Percentiles rank a stretch among this genome's conserved stretches.
These are phyloP conservation scores for Willowsia nigromaculata DNA, from an alignment of 2,888 invertebrate genomes.

Conservation along the genomic window DNA sequence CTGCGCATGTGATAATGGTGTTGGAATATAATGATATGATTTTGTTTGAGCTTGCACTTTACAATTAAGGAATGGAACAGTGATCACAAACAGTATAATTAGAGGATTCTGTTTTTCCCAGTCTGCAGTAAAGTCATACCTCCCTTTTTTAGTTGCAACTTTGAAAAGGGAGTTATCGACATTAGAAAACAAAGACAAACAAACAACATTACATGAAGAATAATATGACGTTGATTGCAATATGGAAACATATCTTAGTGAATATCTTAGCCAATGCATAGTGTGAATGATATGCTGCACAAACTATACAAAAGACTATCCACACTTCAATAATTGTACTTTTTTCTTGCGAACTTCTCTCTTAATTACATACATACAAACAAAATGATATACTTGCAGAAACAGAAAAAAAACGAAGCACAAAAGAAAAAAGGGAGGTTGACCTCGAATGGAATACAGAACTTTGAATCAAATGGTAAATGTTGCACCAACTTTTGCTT, in stretches of 20 bases:
- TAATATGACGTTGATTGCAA: not conserved
- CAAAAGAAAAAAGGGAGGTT: conserved; percentile 36
- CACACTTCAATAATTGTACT: not conserved
- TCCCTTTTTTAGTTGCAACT: not conserved
- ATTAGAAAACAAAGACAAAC: conserved; percentile 22
- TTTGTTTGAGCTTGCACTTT: conserved; percentile 56
- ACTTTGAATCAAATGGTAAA: not conserved
- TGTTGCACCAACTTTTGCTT: not conserved
- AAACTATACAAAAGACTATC: not conserved
- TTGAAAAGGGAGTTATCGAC: not conserved
- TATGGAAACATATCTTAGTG: not conserved
- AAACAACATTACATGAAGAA: not conserved
- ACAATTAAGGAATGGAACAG: conserved; percentile 69
- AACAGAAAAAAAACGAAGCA: not conserved
- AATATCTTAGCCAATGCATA: not conserved
- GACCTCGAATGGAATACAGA: conserved; percentile 57
- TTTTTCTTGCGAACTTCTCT: conserved; percentile 38
- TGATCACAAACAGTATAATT: conserved; percentile 68
- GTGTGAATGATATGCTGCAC: not conserved
- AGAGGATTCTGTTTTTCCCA: conserved; percentile 45
- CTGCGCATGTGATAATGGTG: not conserved
- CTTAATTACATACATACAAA: conserved; percentile 39
- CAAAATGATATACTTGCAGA: not conserved
- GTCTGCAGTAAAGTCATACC: not conserved
- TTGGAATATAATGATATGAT: conserved; percentile 9